These are phyloP conservation scores for Eunapius fragilis DNA, from an alignment of 37 sponge, comb jelly and placozoan genomes.

Conservation along the genomic window DNA sequence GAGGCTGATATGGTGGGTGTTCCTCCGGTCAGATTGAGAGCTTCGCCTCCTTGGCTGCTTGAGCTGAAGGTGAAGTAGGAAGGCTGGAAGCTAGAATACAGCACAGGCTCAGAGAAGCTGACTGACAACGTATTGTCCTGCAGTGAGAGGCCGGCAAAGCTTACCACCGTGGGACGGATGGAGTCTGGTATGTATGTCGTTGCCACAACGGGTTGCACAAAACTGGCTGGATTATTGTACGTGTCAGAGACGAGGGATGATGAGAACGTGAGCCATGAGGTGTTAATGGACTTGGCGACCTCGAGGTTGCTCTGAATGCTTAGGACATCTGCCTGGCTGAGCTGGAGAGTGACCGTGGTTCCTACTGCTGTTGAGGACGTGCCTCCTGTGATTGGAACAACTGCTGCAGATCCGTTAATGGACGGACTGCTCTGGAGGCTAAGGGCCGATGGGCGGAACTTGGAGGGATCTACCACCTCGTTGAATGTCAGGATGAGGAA, in stretches of 20 bases:
- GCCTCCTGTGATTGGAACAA: conserved; percentile 49
- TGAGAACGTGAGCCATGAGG: conserved; percentile 69
- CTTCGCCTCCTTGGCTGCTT: conserved; percentile 29
- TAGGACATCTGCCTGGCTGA: conserved; percentile 60
- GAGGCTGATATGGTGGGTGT: conserved; percentile 23
- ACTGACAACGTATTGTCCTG: conserved; percentile 66
- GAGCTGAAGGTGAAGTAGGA: conserved; percentile 51
- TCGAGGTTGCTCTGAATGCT: conserved; percentile 65
- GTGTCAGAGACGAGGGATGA: conserved; percentile 59
- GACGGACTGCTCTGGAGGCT: conserved; percentile 39
- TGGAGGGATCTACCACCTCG: conserved; percentile 69
- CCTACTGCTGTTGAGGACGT: conserved; percentile 29
- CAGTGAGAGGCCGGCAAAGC: conserved; percentile 61
- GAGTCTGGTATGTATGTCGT: conserved; percentile 40
- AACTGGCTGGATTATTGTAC: conserved; percentile 21
- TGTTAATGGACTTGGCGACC: conserved; percentile 66
- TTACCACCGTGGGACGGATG: conserved; percentile 56
- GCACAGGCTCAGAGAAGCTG: conserved; percentile 76
- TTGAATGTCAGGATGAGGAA: conserved; percentile 67
- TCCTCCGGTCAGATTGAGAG: conserved; percentile 62
- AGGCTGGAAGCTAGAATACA: conserved; percentile 36
- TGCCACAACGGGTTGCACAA: conserved; percentile 36
- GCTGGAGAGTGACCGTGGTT: conserved; percentile 6
- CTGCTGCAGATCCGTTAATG: conserved; percentile 12
- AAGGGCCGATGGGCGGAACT: conserved; percentile 35